These are phyloP conservation scores for Lacanobia oleracea DNA, from an alignment of 2,888 invertebrate genomes.

Conservation along the genomic window DNA sequence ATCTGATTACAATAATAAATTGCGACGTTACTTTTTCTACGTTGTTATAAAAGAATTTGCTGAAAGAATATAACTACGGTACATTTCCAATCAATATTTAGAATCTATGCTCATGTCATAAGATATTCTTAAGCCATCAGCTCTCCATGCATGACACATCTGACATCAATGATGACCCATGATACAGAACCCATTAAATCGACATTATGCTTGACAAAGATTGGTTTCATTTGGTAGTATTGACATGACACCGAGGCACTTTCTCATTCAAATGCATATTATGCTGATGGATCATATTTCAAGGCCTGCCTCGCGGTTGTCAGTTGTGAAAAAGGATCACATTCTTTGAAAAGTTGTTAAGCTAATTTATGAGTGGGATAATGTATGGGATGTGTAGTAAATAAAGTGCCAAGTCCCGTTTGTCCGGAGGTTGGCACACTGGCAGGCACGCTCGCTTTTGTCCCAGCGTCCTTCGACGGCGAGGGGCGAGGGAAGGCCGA, in stretches of 20 bases:
- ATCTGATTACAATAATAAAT: conserved; percentile 76
- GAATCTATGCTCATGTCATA: not conserved
- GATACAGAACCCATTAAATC: not conserved
- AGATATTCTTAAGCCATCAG: too few species aligned
- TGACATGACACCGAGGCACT: not conserved
- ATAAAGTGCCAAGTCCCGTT: conserved; percentile 78
- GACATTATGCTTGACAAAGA: not conserved
- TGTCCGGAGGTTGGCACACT: conserved; percentile 71
- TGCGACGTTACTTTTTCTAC: conserved; percentile 68
- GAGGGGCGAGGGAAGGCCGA: conserved; percentile 78
- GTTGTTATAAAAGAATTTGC: conserved; percentile 65
- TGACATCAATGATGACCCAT: not conserved
- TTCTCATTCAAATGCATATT: conserved; percentile 33
- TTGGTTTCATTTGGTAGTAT: not conserved
- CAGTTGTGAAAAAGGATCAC: conserved; percentile 73
- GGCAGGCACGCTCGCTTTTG: conserved; percentile 79
- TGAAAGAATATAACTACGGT: conserved; percentile 1
- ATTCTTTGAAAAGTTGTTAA: conserved; percentile 77
- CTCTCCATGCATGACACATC: not conserved
- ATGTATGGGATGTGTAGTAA: conserved; percentile 70
- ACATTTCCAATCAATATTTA: not conserved
- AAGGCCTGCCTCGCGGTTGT: conserved; percentile 62
- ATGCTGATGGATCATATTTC: conserved; percentile 37
- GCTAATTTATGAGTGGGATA: conserved; percentile 79
- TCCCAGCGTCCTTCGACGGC: conserved; percentile 80